A percentile compares a stretch with the other conserved stretches of the same genome.
Conservation (phyloP, 2,797 vertebrate genomes). For the Chelon auratus region DNA sequence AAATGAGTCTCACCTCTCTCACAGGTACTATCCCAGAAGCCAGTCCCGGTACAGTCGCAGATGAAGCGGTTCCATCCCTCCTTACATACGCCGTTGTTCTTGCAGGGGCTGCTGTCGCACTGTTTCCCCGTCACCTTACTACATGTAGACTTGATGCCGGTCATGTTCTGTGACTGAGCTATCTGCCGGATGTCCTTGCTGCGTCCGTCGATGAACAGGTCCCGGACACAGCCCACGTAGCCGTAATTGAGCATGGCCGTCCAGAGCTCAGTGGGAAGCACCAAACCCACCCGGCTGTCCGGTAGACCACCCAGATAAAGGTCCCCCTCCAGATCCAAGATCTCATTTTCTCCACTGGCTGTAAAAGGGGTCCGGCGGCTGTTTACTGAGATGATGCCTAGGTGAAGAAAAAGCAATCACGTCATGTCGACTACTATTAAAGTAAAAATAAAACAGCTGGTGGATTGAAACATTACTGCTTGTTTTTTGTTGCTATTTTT, state of each 20-base stretch:
- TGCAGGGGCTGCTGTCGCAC: conserved; percentile 94
- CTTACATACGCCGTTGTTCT: conserved; percentile 92
- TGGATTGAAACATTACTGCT: conserved; percentile 4
- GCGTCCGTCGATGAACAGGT: conserved; percentile 95
- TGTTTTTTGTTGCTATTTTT: conserved; percentile 5
- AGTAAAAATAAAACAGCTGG: not conserved
- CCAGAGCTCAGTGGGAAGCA: conserved; percentile 97
- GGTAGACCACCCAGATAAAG: conserved; percentile 96
- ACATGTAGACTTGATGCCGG: conserved; percentile 93
- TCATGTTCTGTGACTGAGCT: conserved; percentile 91
- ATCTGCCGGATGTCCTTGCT: conserved; percentile 98
- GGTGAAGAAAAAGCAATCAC: conserved; percentile 22
- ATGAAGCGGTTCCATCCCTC: conserved; percentile 98
- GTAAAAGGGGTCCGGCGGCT: conserved; percentile 95
- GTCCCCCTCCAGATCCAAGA: conserved; percentile 95
- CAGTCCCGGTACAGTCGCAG: conserved; percentile 94
- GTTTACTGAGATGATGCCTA: conserved; percentile 98
- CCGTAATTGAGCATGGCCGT: conserved; percentile 98
- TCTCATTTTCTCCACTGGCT: conserved; percentile 96
- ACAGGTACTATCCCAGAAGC: conserved; percentile 94
- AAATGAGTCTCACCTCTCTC: conserved; percentile 88
- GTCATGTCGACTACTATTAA: not conserved
- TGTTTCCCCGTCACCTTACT: conserved; percentile 90
- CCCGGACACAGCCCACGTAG: conserved; percentile 95
- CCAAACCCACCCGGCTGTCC: conserved; percentile 90